Evolutionary conservation across 2,888 invertebrate species (phyloP).

Genomic region (Electrophaes corylata): DNA sequence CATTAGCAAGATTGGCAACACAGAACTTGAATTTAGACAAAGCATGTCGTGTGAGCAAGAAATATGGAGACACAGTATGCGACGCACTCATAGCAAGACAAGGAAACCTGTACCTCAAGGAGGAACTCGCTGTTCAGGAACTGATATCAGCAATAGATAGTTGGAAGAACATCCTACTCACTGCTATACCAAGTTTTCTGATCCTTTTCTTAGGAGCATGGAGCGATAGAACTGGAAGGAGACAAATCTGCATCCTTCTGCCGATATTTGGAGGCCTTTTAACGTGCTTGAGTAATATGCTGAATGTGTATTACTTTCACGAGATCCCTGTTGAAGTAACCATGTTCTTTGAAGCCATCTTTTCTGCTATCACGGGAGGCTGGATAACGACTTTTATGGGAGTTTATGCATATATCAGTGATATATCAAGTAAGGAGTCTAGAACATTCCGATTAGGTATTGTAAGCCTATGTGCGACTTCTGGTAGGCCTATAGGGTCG

Average conservation of each 20-base stretch:
- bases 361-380: slow-evolving; percentile 82
- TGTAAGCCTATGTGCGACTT: slow-evolving; percentile 72
- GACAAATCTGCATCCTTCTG: slow-evolving; percentile 83
- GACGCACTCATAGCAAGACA: slow-evolving; percentile 88
- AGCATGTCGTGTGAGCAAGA: slow-evolving; percentile 91
- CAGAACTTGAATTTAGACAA: slow-evolving; percentile 94
- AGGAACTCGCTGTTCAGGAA: slow-evolving; percentile 85
- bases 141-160: slow-evolving; percentile 81
- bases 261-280: slow-evolving; percentile 82
- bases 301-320: slow-evolving; percentile 81
- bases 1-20: slow-evolving; percentile 88
- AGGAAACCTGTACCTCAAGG: slow-evolving; percentile 85
- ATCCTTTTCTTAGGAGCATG: slow-evolving; percentile 85
- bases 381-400: slow-evolving; percentile 84
- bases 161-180: slow-evolving; percentile 82
- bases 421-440: slow-evolving; percentile 79
- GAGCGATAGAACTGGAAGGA: slow-evolving; percentile 83
- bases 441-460: slow-evolving; percentile 86
- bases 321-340: slow-evolving; percentile 80
- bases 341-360: slow-evolving; percentile 79
- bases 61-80: slow-evolving; percentile 88
- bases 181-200: slow-evolving; percentile 80
- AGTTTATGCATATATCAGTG: slow-evolving; percentile 85
- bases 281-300: slow-evolving; percentile 74
- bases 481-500: slow-evolving; percentile 70